Evolutionary conservation across 2,888 invertebrate genomes (phyloP).

Genomic region (Luffia ferchaultella): DNA sequence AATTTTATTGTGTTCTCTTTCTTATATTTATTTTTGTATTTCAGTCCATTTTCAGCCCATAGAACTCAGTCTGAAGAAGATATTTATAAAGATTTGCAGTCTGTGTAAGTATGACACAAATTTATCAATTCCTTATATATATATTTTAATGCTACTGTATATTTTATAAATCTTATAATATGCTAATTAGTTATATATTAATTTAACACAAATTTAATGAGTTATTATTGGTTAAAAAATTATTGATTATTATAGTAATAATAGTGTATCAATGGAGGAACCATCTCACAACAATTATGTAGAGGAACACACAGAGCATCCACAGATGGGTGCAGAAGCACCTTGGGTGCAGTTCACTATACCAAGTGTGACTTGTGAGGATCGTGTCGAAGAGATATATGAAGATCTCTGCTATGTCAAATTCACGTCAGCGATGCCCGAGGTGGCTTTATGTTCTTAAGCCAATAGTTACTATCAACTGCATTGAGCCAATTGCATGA

Average conservation of each 20-base stretch:
- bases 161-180: background rate
- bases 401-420: conserved; percentile 90
- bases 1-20: background rate
- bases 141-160: background rate
- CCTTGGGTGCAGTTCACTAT: conserved; percentile 75
- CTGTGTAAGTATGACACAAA: conserved; percentile 70
- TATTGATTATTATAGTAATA: conserved; percentile 31
- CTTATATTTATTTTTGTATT: conserved; percentile 24
- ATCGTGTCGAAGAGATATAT: conserved; percentile 83
- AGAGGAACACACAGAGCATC: background rate
- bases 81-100: conserved; percentile 84
- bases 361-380: conserved; percentile 65
- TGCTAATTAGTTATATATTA: no score
- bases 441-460: conserved; percentile 54
- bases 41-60: conserved; percentile 84
- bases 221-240: no score
- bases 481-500: conserved; percentile 11
- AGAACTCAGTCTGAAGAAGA: conserved; percentile 83
- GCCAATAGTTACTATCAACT: background rate
- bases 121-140: background rate
- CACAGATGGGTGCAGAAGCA: conserved; percentile 35
- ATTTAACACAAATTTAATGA: no score
- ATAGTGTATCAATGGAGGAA: conserved; percentile 30
- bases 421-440: conserved; percentile 73
- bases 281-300: conserved; percentile 23